Evolutionary conservation across 37 sponge, comb jelly and placozoan genomes (phyloP).

Genomic region (Aplysina aerophoba): DNA sequence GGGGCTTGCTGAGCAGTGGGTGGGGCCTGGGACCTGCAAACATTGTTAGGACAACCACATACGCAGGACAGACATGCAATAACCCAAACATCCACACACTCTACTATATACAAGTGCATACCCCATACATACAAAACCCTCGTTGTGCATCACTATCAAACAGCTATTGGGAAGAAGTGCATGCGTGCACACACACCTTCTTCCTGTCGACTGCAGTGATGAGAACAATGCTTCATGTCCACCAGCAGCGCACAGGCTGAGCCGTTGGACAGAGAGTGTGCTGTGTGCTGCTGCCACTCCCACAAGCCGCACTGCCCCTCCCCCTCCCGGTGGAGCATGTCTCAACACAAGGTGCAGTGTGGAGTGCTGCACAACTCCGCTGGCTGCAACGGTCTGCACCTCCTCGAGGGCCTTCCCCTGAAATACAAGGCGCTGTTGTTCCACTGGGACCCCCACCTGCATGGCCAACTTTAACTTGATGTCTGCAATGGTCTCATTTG

Average conservation of each 20-base stretch:
- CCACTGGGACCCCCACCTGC: conserved; percentile 35
- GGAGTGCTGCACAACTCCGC: conserved; percentile 22
- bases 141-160: too few species aligned
- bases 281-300: not conserved
- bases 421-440: conserved; percentile 38
- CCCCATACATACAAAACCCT: too few species aligned
- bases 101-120: too few species aligned
- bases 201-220: not conserved
- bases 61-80: too few species aligned
- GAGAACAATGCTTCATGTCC: not conserved
- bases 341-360: conserved; percentile 44
- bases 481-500: conserved; percentile 44
- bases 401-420: conserved; percentile 23
- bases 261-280: not conserved
- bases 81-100: too few species aligned
- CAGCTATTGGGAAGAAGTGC: too few species aligned
- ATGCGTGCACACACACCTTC: too few species aligned
- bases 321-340: not conserved
- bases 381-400: conserved; percentile 2
- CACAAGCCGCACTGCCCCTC: not conserved
- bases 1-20: too few species aligned
- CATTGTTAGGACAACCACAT: too few species aligned
- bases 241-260: not conserved
- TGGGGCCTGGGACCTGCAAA: too few species aligned
- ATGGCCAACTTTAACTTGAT: conserved; percentile 63